A percentile compares a stretch with the other conserved stretches of the same genome.
These are phyloP conservation scores for Atrichornis clamosus DNA, from an alignment of 2,113 vertebrate genomes.

Conservation along the genomic window DNA sequence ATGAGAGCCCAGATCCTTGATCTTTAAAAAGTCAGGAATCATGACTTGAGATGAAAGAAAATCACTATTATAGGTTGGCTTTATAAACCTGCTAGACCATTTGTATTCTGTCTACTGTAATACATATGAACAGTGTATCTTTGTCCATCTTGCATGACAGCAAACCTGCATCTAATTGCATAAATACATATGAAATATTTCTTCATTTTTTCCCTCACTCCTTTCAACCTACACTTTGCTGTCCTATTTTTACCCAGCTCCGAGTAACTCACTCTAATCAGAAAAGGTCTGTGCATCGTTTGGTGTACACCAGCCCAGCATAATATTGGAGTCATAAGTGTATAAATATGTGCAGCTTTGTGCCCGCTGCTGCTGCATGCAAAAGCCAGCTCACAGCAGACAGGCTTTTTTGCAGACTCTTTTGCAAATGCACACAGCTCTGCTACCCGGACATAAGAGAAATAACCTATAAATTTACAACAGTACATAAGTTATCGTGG, in stretches of 20 bases:
- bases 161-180: neutral
- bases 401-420: neutral
- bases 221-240: neutral
- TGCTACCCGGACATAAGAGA: neutral
- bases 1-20: neutral
- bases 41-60: neutral
- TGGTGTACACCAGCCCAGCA: neutral
- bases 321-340: neutral
- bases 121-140: neutral
- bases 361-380: neutral
- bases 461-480: neutral
- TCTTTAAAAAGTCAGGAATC: neutral
- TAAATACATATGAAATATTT: neutral
- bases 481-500: rapidly evolving
- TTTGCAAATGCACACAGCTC: neutral
- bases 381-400: neutral
- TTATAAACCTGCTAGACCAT: neutral
- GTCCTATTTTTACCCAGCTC: neutral
- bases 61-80: neutral
- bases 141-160: neutral
- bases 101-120: neutral
- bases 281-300: neutral
- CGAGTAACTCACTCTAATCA: neutral
- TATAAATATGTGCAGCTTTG: neutral
- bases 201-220: neutral